Conservation (phyloP, 2,888 invertebrate genomes). For the Caenorhabditis angaria region DNA sequence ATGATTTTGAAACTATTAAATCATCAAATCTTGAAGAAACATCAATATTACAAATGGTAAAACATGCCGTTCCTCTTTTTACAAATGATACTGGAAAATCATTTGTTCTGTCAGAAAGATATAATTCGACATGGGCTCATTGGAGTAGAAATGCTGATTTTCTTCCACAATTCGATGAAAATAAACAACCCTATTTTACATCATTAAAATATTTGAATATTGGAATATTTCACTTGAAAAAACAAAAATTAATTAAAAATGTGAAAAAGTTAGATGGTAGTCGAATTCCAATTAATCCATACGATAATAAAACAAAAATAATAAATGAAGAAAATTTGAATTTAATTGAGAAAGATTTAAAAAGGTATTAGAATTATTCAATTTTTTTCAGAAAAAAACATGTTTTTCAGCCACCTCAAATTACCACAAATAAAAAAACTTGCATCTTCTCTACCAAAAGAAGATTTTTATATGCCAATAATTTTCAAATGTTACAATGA, state of each 20-base stretch:
- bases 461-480: slow-evolving; percentile 33
- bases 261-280: not conserved
- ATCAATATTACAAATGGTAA: slow-evolving; percentile 12
- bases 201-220: not conserved
- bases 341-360: not conserved
- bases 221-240: slow-evolving; percentile 7
- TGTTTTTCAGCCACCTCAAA: not conserved
- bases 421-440: not conserved
- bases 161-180: slow-evolving; percentile 8
- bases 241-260: not conserved
- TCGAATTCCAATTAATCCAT: not conserved
- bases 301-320: not conserved
- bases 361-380: no score
- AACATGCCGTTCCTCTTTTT: slow-evolving; percentile 7
- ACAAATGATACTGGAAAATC: slow-evolving; percentile 14
- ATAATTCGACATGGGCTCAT: slow-evolving; percentile 36
- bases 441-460: slow-evolving; percentile 8
- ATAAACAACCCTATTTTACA: not conserved
- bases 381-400: no score
- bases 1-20: slow-evolving; percentile 9
- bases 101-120: slow-evolving; percentile 23
- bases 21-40: not conserved
- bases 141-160: slow-evolving; percentile 20
- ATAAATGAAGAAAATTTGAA: not conserved
- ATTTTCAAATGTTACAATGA: slow-evolving; percentile 30